Conservation (phyloP, 1,140 invertebrate species). For the Drosophila grimshawi region DNA sequence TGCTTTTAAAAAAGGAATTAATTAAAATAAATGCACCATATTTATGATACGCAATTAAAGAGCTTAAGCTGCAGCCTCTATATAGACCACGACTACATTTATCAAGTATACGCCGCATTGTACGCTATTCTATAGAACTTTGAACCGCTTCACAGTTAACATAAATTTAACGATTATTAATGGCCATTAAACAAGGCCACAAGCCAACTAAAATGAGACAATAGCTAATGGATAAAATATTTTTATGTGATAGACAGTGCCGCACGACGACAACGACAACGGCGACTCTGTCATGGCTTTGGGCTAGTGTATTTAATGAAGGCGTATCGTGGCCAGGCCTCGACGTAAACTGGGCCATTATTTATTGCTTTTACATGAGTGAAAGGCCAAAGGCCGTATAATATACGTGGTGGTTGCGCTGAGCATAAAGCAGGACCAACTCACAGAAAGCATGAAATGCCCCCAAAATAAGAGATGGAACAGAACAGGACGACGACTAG, state of each 20-base stretch:
- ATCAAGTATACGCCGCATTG: constrained; percentile 48
- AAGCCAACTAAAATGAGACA: constrained; percentile 54
- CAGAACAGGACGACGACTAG: constrained; percentile 42
- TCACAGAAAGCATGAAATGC: constrained; percentile 12
- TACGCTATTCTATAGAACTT: constrained; percentile 12
- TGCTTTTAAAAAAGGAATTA: background rate
- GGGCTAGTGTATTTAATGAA: constrained; percentile 23
- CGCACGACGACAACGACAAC: constrained; percentile 14
- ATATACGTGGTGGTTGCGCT: constrained; percentile 1
- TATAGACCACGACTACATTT: background rate
- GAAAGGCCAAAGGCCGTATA: constrained; percentile 55
- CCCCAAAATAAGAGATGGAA: constrained; percentile 19
- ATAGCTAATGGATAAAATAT: constrained; percentile 78
- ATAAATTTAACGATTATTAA: constrained; percentile 78
- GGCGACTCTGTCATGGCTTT: constrained; percentile 15
- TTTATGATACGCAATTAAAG: constrained; percentile 8
- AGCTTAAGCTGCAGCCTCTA: constrained; percentile 3
- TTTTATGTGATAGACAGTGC: constrained; percentile 63
- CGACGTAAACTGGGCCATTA: constrained; percentile 69
- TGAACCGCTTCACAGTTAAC: constrained; percentile 46
- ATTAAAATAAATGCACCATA: constrained; percentile 9
- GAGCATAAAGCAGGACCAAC: constrained; percentile 8
- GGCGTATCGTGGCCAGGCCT: constrained; percentile 18
- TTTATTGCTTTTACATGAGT: constrained; percentile 77
- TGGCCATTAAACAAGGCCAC: constrained; percentile 69